Evolutionary conservation across 2,888 invertebrate species (phyloP), one percentile per base, ranked within the genome.

Genomic region (Leptopilina syphax): DNA sequence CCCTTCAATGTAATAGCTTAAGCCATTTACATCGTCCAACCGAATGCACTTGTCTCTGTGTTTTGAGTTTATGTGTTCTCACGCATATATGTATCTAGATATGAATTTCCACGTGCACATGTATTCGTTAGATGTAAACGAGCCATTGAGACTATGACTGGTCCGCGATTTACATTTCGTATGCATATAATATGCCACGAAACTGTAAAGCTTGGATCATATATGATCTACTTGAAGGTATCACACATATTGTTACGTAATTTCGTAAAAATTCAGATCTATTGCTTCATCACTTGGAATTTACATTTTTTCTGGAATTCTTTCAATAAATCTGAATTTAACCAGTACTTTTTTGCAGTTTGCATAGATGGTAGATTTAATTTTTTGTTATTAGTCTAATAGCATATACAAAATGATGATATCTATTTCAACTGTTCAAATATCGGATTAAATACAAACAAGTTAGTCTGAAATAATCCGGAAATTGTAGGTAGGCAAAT

Each of bases 131-230:
- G 57, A 34, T 73, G 77, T 73, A 79, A 85, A 87, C 83, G 84
- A 85, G 83, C 84, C 82, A 83, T 85, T 82, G 80, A 84, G 84
- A 77, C 81, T 78, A 81, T 18, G 78, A 83, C 79, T 77, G 79
- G 79, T 79, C n/a, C 73, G 81, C 82, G 80, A 87, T 85, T 87
- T 86, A 84, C 86, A 86, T 85, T 83, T 86, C 77, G 65, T 80
- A 80, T 76, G 76, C 80, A 65, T 79, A 70, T 47, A 70, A 50
- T 12, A 50, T 10, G 10, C 34, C 13, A n/a, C 34, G 44, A 9
- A 60, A 13, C 67, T 12, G 12, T 50, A 50, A 76, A 60, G 76
- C 63, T 54, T 1, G 65, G 41, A 65, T 9, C 24, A n/a, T 77
- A 41, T 77, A 34, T 34, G 41, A 9, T 63, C 47, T 50, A 47